Evolutionary conservation across 1,140 invertebrate genomes (phyloP), one percentile per base, ranked within the genome.

Genomic region (Ruditapes philippinarum): DNA sequence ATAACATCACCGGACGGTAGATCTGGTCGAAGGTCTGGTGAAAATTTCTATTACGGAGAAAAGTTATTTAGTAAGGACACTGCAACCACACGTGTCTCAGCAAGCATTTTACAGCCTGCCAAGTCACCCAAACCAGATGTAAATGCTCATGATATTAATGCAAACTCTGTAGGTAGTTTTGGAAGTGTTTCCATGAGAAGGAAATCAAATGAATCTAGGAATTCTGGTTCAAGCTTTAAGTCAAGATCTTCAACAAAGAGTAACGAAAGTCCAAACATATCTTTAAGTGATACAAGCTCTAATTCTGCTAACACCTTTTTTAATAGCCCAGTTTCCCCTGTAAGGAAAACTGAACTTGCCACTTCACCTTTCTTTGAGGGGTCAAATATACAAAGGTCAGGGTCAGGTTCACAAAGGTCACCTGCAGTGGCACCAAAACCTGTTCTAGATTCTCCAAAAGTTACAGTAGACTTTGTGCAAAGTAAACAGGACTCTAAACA

Each of bases 11-110:
- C 91, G 12, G 83, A 90, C n/a, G 42, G 65, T 36, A 60, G 60
- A 51, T 90, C 89, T 73, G 89, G 70, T 17, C 57, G 76, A 51
- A 54, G 79, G 25, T 88, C 57, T 33, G 49, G 74, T 57, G 84
- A 89, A 85, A 82, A 80, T 70, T 78, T 89, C 45, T 92, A 95
- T 89, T 62, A 91, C 12, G 95, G 95, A 12, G 95, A 96, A 88
- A 96, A 96, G 89, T 70, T 96, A 38, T 96, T 96, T 83, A 95
- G 94, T 0, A 93, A 93, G 45, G 93, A 96, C 85, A 95, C 94
- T 25, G 93, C 92, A 3, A 95, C 94, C 0, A 95, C 94, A 9
- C 89, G 95, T 36, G 91, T 95, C 11, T 91, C 95, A n/a, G 92
- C 92, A 9, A 92, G 91, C 85, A 62, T 94, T 65, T 65, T 95